phyloP scores from a whole-genome alignment of 2,888 invertebrate genomes.

The Ophraella communa region DNA sequence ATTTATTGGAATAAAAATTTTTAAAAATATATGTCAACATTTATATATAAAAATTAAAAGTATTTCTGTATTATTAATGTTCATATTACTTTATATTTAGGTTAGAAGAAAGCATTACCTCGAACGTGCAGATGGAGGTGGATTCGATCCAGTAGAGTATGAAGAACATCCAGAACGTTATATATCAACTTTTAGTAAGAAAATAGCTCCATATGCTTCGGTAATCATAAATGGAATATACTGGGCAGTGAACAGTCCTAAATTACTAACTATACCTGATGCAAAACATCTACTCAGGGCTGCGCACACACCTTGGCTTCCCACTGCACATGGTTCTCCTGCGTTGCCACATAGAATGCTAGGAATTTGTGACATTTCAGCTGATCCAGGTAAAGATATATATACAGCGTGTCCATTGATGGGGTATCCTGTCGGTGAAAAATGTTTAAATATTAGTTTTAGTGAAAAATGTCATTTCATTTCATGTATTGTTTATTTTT shows the following conservation, averaged over 20 bases:
- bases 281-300: conserved; percentile 92
- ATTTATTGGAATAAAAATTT: too few relatives aligned
- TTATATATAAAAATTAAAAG: too few relatives aligned
- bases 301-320: conserved; percentile 91
- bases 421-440: too few relatives aligned
- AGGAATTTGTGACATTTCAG: conserved; percentile 97
- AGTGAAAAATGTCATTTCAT: too few relatives aligned
- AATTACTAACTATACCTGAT: conserved; percentile 95
- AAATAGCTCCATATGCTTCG: conserved; percentile 97
- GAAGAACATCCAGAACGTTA: conserved; percentile 93
- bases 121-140: conserved; percentile 89
- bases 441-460: too few relatives aligned
- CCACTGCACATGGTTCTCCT: conserved; percentile 86
- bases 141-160: conserved; percentile 87
- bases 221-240: conserved; percentile 98
- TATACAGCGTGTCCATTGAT: too few relatives aligned
- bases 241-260: conserved; percentile 97
- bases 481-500: too few relatives aligned
- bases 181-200: conserved; percentile 93
- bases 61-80: too few relatives aligned
- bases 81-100: conserved; percentile 3
- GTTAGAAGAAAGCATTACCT: conserved; percentile 87
- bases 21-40: too few relatives aligned
- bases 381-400: conserved; percentile 79
- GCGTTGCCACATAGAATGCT: conserved; percentile 89